Percentiles rank a stretch among this genome's conserved stretches.
Evolutionary conservation across 1,140 invertebrate species (phyloP).

Genomic region (Diorhabda carinulata): DNA sequence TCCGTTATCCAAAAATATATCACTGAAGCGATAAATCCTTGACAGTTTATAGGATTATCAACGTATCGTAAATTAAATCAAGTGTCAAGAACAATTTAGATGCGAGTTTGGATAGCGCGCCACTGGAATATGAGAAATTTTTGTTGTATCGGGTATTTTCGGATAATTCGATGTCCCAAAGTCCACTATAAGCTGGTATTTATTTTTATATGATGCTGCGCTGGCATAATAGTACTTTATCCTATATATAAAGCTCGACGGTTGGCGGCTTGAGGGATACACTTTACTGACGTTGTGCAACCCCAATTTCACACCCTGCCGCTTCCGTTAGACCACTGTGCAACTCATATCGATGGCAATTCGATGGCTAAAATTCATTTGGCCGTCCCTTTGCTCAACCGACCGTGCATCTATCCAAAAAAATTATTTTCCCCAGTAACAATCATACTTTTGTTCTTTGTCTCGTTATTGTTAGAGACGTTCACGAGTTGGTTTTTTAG

Average conservation of each 20-base stretch:
- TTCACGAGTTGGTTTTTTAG: neutral
- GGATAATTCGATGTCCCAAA: conserved; percentile 32
- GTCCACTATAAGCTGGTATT: conserved; percentile 33
- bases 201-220: conserved; percentile 36
- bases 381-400: conserved; percentile 22
- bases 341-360: conserved; percentile 42
- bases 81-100: too few species aligned
- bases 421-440: conserved; percentile 13
- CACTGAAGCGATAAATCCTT: too few species aligned
- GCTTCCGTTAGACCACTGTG: conserved; percentile 34
- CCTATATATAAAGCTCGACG: conserved; percentile 27
- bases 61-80: too few species aligned
- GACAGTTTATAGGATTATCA: too few species aligned
- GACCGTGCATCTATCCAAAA: conserved; percentile 15
- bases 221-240: conserved; percentile 28
- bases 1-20: too few species aligned
- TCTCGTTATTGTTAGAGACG: neutral
- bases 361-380: conserved; percentile 44
- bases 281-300: conserved; percentile 33
- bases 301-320: conserved; percentile 42
- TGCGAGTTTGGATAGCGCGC: neutral
- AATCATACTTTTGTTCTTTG: conserved; percentile 5
- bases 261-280: conserved; percentile 22
- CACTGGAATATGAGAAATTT: conserved; percentile 28
- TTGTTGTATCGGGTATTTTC: conserved; percentile 33